Evolutionary conservation across 2,113 vertebrate species (phyloP), one percentile per base, ranked within the genome.

Genomic region (Microcebus jonahi): DNA sequence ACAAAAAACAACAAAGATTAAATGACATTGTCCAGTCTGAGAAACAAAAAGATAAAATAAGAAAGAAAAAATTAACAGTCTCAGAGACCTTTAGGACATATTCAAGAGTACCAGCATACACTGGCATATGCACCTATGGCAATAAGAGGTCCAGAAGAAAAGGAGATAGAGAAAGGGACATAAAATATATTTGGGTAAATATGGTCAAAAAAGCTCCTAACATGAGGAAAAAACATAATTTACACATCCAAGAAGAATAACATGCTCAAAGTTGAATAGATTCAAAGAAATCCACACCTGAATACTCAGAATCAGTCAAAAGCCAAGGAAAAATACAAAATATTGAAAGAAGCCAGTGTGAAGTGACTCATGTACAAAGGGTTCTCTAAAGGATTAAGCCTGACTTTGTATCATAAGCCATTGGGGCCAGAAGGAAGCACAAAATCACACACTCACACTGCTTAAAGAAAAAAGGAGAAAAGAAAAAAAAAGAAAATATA

Each of bases 151-250:
- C 25, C 45, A 57, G 36, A 81, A 65, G 23, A 15, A 76, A 45
- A 71, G 36, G 48, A 34, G 8, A 48, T 1, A 76, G 25, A 76
- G 7, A 50, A 70, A 53, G 48, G 34, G 31, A 9, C 8, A 77
- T 13, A 18, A 90, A 77, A 15, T 29, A 39, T 65, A 36, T 65
- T 29, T 36, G 10, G 10, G 25, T 5, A 21, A 39, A 53, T 18
- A 68, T 3, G 4, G 7, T 23, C 2, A 4, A 36, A 27, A 63
- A 65, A 11, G 21, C 29, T 6, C 1, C 3, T 50, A 25, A 12
- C 50, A 20, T 27, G 57, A 65, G 23, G 3, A 63, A 17, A 63
- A 36, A 36, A 4, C 13, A 25, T 75, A n/a, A 31, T 11, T 23
- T 50, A 50, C 21, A 65, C 6, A n/a, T 12, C 9, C 6, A 36